Percentiles rank a stretch among this genome's conserved stretches.
Evolutionary conservation across 2,888 invertebrate genomes (phyloP).

Genomic region (Drosophila prolongata): DNA sequence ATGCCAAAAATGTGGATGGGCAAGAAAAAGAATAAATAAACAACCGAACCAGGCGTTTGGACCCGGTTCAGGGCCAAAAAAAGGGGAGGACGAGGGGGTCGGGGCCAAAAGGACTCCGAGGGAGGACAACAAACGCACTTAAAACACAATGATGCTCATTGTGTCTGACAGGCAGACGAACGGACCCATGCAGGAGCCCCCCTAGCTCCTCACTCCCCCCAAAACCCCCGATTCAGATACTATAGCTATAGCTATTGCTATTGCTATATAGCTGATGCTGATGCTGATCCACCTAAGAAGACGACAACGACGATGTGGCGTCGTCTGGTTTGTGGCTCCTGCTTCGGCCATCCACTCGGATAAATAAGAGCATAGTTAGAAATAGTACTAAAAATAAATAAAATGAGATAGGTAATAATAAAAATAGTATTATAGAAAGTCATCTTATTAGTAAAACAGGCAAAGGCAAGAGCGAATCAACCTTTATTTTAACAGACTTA

Average conservation of each 20-base stretch:
- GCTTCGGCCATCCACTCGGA: conserved; percentile 3
- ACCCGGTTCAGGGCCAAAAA: conserved; percentile 2
- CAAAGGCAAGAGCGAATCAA: too few relatives aligned
- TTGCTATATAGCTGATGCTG: conserved; percentile 18
- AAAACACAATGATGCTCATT: conserved; percentile 80
- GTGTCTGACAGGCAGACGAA: conserved; percentile 70
- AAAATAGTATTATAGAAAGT: too few relatives aligned
- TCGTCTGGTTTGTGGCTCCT: conserved; percentile 50
- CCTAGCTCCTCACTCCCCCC: not conserved
- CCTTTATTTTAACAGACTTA: too few relatives aligned
- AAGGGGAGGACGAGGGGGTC: not conserved
- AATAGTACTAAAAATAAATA: not conserved
- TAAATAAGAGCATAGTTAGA: not conserved
- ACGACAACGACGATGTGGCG: conserved; percentile 60
- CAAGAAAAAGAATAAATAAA: conserved; percentile 76
- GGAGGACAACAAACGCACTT: conserved; percentile 77
- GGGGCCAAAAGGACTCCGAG: conserved; percentile 31
- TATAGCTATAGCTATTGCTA: not conserved
- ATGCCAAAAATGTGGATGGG: conserved; percentile 69
- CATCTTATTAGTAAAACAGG: too few relatives aligned
- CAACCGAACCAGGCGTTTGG: conserved; percentile 42
- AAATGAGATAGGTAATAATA: not conserved
- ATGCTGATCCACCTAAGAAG: conserved; percentile 74
- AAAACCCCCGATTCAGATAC: not conserved
- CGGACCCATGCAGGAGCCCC: conserved; percentile 24